Evolutionary conservation across 2,797 vertebrate species (phyloP), one percentile per base, ranked within the genome.

Genomic region (Sebastes vulpes): DNA sequence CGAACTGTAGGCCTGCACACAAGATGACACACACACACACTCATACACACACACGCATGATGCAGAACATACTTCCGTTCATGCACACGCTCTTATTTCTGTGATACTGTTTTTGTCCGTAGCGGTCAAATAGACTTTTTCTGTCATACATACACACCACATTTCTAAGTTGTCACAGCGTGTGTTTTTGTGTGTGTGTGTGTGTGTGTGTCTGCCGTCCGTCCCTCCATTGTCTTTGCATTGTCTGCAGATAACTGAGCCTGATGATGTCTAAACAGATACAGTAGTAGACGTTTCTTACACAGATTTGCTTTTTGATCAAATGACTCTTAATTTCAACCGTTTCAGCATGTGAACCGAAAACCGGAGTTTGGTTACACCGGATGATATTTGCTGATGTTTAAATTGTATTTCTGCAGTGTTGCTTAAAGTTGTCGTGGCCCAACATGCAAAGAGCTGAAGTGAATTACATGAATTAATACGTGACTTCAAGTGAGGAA

Each of bases 1-100:
- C 65, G 50, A 86, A 84, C 85, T 89, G 70, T 66, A 75, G 85
- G 69, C 57, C 82, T 79, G 83, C 74, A 82, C 70, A 75, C 67
- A 58, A 60, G 42, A 78, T 76, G 16, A 80, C 42, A 79, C 80
- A 38, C 72, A 31, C 68, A 38, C 60, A 70, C 56, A 25, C 52
- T 56, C 31, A 65, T 42, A 48, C 54, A 65, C 46, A 54, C 68
- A 58, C 72, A 57, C 65, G 57, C 31, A 46, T 35, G 23, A 72
- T 66, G 29, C 54, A 77, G 18, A 78, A 81, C 56, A 76, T 67
- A 32, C 23, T 64, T 69, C 23, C 10, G 8, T 65, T 84, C 20
- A 63, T 83, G 25, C 11, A 72, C 42, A 29, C n/a, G 57, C 10
- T 64, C n/a, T 38, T 35, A 10, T 21, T 52, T 67, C 23, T 83